Conservation (phyloP, 2,797 vertebrate genomes). For the Margarornis squamiger region DNA sequence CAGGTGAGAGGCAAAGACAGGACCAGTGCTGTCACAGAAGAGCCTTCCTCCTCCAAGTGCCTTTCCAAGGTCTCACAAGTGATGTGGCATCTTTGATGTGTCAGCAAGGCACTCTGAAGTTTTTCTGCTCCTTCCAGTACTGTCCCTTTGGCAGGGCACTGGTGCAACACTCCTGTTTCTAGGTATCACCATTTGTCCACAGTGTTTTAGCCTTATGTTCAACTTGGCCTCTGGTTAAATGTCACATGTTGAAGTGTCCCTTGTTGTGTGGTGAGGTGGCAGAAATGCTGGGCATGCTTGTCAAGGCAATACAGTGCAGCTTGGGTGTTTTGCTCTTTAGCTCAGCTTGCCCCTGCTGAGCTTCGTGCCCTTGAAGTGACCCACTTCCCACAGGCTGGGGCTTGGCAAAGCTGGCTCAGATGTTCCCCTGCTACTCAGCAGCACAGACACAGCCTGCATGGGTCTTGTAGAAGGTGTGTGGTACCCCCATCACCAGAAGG, state of each 20-base stretch:
- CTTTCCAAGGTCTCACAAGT: neutral
- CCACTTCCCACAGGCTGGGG: neutral
- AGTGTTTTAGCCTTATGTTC: neutral
- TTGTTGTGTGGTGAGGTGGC: neutral
- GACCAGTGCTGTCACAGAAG: neutral
- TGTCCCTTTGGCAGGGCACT: neutral
- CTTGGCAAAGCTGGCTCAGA: neutral
- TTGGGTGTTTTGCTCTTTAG: neutral
- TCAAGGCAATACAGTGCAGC: neutral
- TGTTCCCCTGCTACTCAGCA: neutral
- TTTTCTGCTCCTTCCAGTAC: neutral
- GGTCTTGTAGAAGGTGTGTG: neutral
- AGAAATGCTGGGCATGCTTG: neutral
- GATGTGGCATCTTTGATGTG: neutral
- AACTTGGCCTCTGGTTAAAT: neutral
- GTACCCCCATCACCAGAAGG: rapidly evolving
- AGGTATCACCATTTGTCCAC: neutral
- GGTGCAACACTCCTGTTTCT: neutral
- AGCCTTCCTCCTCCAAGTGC: neutral
- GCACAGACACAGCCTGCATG: neutral
- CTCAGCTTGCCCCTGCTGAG: neutral
- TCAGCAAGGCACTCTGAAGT: neutral
- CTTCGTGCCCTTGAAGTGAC: neutral
- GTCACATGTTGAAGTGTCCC: rapidly evolving
- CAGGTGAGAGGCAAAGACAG: neutral